These are phyloP conservation scores for Trichonephila clavata DNA, from an alignment of 1,140 invertebrate genomes.

Conservation along the genomic window DNA sequence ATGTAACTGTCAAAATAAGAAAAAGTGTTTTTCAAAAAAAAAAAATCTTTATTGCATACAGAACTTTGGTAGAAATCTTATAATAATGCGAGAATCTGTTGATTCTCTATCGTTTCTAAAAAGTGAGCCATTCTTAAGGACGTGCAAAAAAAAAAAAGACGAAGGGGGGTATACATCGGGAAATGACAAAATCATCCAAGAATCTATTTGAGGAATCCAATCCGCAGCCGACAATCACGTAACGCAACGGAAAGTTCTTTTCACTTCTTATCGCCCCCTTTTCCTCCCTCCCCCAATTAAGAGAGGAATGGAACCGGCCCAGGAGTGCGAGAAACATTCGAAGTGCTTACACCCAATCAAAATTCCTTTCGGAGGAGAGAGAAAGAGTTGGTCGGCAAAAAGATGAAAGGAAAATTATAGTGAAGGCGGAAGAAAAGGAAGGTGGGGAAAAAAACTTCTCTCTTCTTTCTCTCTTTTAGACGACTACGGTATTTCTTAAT, in stretches of 20 bases:
- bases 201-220: neutral
- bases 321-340: neutral
- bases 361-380: constrained; percentile 10
- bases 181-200: neutral
- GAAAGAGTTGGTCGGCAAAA: neutral
- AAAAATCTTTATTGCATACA: too few relatives aligned
- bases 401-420: constrained; percentile 14
- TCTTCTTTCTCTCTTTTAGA: constrained; percentile 16
- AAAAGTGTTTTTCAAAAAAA: too few relatives aligned
- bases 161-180: too few relatives aligned
- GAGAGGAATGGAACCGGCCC: neutral
- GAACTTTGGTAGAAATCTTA: too few relatives aligned
- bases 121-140: too few relatives aligned
- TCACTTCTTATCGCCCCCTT: neutral
- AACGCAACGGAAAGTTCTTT: neutral
- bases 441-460: too few relatives aligned
- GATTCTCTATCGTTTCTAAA: too few relatives aligned
- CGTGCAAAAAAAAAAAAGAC: too few relatives aligned
- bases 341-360: neutral
- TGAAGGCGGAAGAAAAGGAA: neutral
- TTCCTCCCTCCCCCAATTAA: neutral
- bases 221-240: neutral
- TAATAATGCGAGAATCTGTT: too few relatives aligned
- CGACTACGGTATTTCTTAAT: constrained; percentile 37
- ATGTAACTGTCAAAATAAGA: too few relatives aligned